phyloP scores from a whole-genome alignment of 1,140 invertebrate genomes.

The Thereuonema tuberculata region DNA sequence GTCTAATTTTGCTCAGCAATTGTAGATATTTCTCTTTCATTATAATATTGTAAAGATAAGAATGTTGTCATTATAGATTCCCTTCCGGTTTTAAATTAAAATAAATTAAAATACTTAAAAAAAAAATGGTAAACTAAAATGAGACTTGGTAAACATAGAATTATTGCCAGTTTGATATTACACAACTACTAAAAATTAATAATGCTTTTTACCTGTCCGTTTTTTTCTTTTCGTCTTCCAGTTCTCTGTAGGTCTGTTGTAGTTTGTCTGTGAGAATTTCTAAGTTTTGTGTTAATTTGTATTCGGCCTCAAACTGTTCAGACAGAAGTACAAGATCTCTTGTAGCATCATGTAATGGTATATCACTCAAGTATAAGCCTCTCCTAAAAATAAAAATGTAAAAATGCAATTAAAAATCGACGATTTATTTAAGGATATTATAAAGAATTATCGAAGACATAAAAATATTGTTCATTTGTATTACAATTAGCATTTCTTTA shows the following conservation, averaged over 20 bases:
- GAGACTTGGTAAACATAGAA: too few relatives aligned
- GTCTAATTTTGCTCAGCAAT: too few relatives aligned
- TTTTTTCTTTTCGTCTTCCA: slow-evolving; percentile 91
- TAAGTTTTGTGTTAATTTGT: slow-evolving; percentile 88
- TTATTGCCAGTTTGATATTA: too few relatives aligned
- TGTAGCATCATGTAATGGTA: slow-evolving; percentile 92
- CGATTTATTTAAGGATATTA: not conserved
- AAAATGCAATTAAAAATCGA: slow-evolving; percentile 1
- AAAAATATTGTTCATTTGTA: too few relatives aligned
- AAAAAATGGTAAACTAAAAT: too few relatives aligned
- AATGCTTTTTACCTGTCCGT: slow-evolving; percentile 67
- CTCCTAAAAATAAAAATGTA: slow-evolving; percentile 40
- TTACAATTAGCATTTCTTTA: too few relatives aligned
- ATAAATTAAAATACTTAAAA: too few relatives aligned
- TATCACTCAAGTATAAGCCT: slow-evolving; percentile 84
- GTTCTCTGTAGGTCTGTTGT: slow-evolving; percentile 84
- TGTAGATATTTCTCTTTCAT: too few relatives aligned
- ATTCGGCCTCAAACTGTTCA: slow-evolving; percentile 95
- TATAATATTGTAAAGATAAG: too few relatives aligned
- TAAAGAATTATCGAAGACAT: not conserved
- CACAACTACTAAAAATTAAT: too few relatives aligned
- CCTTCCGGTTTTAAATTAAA: too few relatives aligned
- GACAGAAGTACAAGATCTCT: slow-evolving; percentile 91
- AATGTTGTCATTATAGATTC: too few relatives aligned
- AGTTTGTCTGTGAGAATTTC: slow-evolving; percentile 92